A percentile compares a stretch with the other conserved stretches of the same genome.
These are phyloP conservation scores for Ibycter americanus DNA, from an alignment of 2,797 vertebrate species.

Conservation along the genomic window DNA sequence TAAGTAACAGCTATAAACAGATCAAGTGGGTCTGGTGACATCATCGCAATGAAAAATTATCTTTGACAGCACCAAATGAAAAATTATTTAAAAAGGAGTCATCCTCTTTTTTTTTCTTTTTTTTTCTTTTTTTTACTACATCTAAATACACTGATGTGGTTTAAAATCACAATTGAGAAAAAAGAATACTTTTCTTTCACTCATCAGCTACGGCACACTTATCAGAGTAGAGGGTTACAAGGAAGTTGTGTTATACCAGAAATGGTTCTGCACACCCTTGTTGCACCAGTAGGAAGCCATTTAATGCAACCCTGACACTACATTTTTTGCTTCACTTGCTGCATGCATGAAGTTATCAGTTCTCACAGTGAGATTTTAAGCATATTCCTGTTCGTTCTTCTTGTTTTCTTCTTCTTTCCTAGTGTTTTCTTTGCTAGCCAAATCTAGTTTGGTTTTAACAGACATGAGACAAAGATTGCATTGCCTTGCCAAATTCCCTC, in stretches of 20 bases:
- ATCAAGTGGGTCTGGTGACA: background rate
- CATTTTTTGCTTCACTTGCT: background rate
- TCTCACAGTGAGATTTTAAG: background rate
- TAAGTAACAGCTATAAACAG: constrained; percentile 8
- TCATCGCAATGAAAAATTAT: background rate
- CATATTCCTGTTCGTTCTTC: background rate
- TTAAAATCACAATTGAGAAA: background rate
- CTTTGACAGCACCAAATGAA: background rate
- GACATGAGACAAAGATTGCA: constrained; percentile 10
- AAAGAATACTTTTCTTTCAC: background rate
- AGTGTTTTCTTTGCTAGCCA: background rate
- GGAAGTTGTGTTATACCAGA: background rate
- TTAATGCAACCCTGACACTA: background rate
- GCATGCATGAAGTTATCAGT: background rate
- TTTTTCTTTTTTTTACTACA: background rate
- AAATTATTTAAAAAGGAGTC: background rate
- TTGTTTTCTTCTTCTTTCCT: background rate
- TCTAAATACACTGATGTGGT: background rate
- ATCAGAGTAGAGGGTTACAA: background rate
- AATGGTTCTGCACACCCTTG: background rate
- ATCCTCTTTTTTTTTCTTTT: background rate
- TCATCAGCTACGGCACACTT: background rate
- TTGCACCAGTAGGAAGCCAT: background rate
- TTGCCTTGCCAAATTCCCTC: constrained; percentile 46
- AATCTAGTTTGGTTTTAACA: background rate